These are phyloP conservation scores for Uloborus diversus DNA, from an alignment of 1,140 invertebrate genomes.

Conservation along the genomic window DNA sequence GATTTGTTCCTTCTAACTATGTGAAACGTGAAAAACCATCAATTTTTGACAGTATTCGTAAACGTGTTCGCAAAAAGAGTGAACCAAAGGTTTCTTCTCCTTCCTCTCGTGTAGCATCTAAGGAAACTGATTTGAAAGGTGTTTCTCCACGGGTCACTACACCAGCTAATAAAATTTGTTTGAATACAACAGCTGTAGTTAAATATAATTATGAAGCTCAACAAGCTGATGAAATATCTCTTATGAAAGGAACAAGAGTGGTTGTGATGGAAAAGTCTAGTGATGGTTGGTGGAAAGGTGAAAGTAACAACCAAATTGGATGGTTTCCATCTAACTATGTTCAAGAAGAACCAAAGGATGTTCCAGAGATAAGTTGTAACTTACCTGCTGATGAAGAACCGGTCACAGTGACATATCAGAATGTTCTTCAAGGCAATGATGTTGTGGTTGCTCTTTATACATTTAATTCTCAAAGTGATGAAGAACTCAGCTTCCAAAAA, in stretches of 20 bases:
- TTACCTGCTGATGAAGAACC: conserved; percentile 25
- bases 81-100: conserved; percentile 74
- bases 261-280: conserved; percentile 95
- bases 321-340: conserved; percentile 99
- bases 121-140: conserved; percentile 68
- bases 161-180: conserved; percentile 44
- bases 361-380: conserved; percentile 71
- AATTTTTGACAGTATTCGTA: conserved; percentile 93
- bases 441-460: conserved; percentile 94
- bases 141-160: conserved; percentile 34
- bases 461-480: conserved; percentile 93
- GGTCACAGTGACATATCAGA: conserved; percentile 47
- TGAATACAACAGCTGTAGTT: conserved; percentile 76
- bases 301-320: conserved; percentile 81
- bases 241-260: conserved; percentile 87
- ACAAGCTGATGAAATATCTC: conserved; percentile 92
- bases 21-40: conserved; percentile 97
- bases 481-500: conserved; percentile 97
- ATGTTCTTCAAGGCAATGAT: conserved; percentile 68
- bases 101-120: conserved; percentile 57
- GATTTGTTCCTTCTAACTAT: conserved; percentile 99
- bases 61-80: conserved; percentile 92
- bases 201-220: conserved; percentile 99
- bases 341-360: conserved; percentile 78
- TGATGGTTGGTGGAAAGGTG: conserved; percentile 99